Base-by-base conservation (phyloP, 2,797 vertebrate species). In the Denticeps clupeoides region DNA sequence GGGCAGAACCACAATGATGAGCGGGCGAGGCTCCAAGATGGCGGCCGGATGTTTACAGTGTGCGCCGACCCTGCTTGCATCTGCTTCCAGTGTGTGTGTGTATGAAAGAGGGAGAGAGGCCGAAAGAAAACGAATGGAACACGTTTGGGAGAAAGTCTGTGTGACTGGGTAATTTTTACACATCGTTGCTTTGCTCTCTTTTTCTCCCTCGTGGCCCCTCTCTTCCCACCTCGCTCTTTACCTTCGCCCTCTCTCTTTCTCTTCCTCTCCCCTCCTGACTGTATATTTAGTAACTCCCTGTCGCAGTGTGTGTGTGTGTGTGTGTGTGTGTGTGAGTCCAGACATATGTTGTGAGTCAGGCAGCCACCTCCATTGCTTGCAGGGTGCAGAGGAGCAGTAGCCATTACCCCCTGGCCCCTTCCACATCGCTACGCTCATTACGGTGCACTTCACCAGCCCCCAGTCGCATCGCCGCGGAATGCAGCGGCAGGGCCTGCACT, bases 251-350 rank as follows among this genome's bases (percentile, higher is more conserved):
- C 12, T 24, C 12, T 13, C 22, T 28, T 19, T 27, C 31, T 7
- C 22, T 24, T 16, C 13, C 15, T 26, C 41, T 44, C 22, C 42
- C 40, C 15, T 49, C 35, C 35, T 12, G 48, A 22, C 42, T 55
- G 31, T 29, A 47, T 51, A 51, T 60, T 55, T 55, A 55, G 52
- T 22, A 51, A 43, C 27, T 22, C 35, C 42, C 26, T 49, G 26
- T 44, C 21, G 37, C 41, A 47, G 10, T 19, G 5, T 5, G n/a
- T n/a, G 5, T 11, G n/a, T 11, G 33, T 19, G 24, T 11, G 13
- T 19, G 3, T 18, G n/a, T 45, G 27, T 31, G 27, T 42, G 16
- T 25, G 41, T 42, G 15, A 22, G 41, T 22, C 19, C 12, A 26
- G 45, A 46, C 56, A 41, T 49, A 58, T 58, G 50, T 22, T 50